Percentiles rank a stretch among this genome's conserved stretches.
These are phyloP conservation scores for Crocodylus rhombifer DNA, from an alignment of 2,797 vertebrate species.

Conservation along the genomic window DNA sequence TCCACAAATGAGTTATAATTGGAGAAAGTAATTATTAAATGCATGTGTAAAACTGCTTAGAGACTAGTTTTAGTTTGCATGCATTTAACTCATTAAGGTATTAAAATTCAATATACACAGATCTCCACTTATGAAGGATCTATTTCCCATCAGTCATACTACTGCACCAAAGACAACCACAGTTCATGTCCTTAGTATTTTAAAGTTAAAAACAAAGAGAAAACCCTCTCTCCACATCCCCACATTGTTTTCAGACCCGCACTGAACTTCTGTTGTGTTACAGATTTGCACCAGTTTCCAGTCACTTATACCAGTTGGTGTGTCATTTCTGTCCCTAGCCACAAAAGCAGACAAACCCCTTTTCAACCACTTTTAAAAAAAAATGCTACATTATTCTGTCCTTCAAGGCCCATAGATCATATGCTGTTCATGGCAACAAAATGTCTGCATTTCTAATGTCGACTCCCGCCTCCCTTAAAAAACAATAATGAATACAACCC, in stretches of 20 bases:
- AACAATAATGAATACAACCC: neutral
- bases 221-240: too few species aligned
- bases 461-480: neutral
- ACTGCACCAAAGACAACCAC: neutral
- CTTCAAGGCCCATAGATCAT: neutral
- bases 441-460: conserved; percentile 22
- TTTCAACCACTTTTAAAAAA: neutral
- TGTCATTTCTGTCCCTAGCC: too few species aligned
- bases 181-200: neutral
- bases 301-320: too few species aligned
- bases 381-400: neutral
- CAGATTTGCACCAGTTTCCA: too few species aligned
- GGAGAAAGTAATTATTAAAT: neutral
- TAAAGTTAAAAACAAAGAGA: neutral
- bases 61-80: neutral
- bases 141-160: neutral
- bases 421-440: neutral
- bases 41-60: neutral
- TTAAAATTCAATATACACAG: neutral
- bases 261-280: too few species aligned
- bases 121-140: neutral
- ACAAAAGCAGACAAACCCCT: neutral
- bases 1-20: neutral
- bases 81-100: neutral
- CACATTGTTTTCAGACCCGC: too few species aligned